phyloP scores from a whole-genome alignment of 2,888 invertebrate genomes.

The Drosophila multiciliata region DNA sequence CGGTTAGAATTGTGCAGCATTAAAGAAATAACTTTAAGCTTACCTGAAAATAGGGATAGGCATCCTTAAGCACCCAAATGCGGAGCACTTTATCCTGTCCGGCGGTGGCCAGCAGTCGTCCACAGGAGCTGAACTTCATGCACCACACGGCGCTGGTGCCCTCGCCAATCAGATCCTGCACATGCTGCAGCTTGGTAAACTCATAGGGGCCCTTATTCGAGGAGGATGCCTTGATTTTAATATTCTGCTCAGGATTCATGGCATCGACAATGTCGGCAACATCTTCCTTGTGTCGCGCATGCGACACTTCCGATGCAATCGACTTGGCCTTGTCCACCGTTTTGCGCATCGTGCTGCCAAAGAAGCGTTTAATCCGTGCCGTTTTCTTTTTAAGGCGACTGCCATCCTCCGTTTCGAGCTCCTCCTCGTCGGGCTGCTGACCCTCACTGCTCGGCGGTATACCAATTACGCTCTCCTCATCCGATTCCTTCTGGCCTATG shows the following conservation, averaged over 20 bases:
- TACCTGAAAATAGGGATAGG: slow-evolving; percentile 95
- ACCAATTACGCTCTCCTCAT: slow-evolving; percentile 90
- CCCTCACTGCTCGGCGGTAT: slow-evolving; percentile 85
- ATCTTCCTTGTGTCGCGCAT: slow-evolving; percentile 94
- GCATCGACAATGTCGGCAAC: slow-evolving; percentile 94
- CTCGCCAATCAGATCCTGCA: slow-evolving; percentile 93
- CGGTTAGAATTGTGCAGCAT: neutral
- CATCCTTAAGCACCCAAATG: slow-evolving; percentile 97
- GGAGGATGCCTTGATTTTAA: slow-evolving; percentile 96
- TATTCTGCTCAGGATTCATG: slow-evolving; percentile 91
- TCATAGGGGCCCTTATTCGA: slow-evolving; percentile 99
- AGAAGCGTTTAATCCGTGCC: slow-evolving; percentile 90
- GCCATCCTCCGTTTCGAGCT: slow-evolving; percentile 85
- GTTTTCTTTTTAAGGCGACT: slow-evolving; percentile 85
- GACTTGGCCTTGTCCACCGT: slow-evolving; percentile 96
- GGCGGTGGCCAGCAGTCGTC: slow-evolving; percentile 96
- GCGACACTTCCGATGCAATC: slow-evolving; percentile 94
- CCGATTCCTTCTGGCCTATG: slow-evolving; percentile 91
- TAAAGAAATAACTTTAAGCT: slow-evolving; percentile 2
- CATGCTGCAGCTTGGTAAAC: slow-evolving; percentile 95
- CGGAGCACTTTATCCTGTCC: slow-evolving; percentile 97
- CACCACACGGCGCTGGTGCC: slow-evolving; percentile 99
- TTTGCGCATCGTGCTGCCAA: slow-evolving; percentile 95
- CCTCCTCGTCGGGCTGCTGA: slow-evolving; percentile 84
- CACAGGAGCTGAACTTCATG: slow-evolving; percentile 99